These are phyloP conservation scores for Punctoribates punctum DNA, from an alignment of 2,888 invertebrate genomes.

Conservation along the genomic window DNA sequence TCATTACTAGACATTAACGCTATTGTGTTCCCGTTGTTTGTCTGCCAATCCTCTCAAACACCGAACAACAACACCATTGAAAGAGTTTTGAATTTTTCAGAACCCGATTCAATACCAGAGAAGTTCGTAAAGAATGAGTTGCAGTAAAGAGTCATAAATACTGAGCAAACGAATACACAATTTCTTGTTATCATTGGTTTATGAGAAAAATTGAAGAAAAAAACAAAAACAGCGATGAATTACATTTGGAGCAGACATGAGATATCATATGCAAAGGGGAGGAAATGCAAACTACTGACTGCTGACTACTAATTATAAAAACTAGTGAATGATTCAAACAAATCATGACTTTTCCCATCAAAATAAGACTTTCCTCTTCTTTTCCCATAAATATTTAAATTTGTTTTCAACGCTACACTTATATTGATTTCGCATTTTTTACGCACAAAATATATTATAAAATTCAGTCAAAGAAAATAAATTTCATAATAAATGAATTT, in stretches of 20 bases:
- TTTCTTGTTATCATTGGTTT: not conserved
- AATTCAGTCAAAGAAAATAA: not conserved
- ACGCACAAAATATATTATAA: not conserved
- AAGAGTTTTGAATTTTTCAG: not conserved
- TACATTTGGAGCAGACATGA: slow-evolving; percentile 9
- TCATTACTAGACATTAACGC: slow-evolving; percentile 22
- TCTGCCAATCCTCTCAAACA: not conserved
- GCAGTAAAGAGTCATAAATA: slow-evolving; percentile 24
- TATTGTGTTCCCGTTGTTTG: not conserved
- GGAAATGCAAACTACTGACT: not conserved
- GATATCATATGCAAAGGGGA: not conserved
- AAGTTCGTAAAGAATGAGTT: slow-evolving; percentile 20
- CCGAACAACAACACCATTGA: not conserved
- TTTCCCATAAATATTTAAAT: slow-evolving; percentile 24
- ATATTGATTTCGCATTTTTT: not conserved
- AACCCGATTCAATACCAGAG: not conserved
- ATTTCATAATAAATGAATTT: no score
- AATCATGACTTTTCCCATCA: slow-evolving; percentile 17
- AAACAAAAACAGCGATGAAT: not conserved
- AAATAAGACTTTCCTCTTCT: not conserved
- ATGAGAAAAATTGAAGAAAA: not conserved
- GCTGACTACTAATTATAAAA: not conserved
- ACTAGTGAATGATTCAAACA: slow-evolving; percentile 8
- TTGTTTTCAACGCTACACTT: not conserved
- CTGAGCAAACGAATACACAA: not conserved